Base-by-base conservation (phyloP, 2,888 invertebrate species). In the Microdon myrmicae region DNA sequence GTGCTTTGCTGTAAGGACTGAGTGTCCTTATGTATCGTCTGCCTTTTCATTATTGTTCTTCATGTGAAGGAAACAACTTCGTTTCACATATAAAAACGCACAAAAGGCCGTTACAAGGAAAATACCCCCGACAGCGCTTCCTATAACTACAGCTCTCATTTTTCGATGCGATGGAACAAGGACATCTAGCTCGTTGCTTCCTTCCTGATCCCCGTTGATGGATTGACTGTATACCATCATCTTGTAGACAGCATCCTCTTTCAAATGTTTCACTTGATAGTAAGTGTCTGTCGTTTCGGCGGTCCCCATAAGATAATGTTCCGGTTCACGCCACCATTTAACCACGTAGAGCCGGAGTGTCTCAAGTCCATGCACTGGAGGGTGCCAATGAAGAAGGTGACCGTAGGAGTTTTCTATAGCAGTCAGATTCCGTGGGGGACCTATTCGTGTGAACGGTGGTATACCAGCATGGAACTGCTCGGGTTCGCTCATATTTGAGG, bases 341-440 rank as follows among this genome's bases (percentile, higher is more conserved):
- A 91, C 84, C 4, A 84, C 81, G 74, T 90, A 91, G 29, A 84
- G 78, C 49, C 85, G 81, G 14, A 88, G 76, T 25, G 79, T 79
- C 17, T 85, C 84, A 56, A 81, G 78, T 0, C 85, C 86, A 51
- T 83, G 81, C 16, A 81, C 81, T 1, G 90, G 89, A 47, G 84
- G 84, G 58, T 86, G 83, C 91, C 91, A 92, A 53, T 87, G 86
- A 28, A 94, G 85, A 45, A 90, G 81, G 77, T 90, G 90, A 16
- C 91, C 92, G 60, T 88, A 88, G 39, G 86, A 86, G 31, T 88
- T 86, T 51, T 87, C 83, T 17, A 86, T 83, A 41, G 90, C 87
- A 43, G 86, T 84, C 47, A 94, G 85, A 75, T 90, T 89, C 72
- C 84, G 79, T 3, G 87, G 89, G 43, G 86, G 83, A 31, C 84